These are phyloP conservation scores for Bothrops jararaca DNA, from an alignment of 2,113 vertebrate genomes.

Conservation along the genomic window DNA sequence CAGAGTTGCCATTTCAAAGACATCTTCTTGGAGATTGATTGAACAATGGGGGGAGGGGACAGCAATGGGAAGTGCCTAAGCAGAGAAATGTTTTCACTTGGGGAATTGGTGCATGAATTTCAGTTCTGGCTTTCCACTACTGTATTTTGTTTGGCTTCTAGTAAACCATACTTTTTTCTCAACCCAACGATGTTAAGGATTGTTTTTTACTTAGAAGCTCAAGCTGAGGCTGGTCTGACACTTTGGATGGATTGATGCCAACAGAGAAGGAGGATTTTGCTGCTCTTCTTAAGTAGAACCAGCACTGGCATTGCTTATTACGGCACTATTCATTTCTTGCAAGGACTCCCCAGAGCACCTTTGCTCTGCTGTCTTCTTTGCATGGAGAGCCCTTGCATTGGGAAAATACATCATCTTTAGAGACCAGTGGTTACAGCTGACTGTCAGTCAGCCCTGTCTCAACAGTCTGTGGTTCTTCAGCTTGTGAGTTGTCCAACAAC, in stretches of 20 bases:
- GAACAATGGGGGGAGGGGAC: not conserved
- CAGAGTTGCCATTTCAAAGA: not conserved
- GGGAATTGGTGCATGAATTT: not conserved
- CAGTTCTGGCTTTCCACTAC: not conserved
- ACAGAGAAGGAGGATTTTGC: not conserved
- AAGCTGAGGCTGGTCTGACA: not conserved
- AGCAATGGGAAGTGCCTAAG: not conserved
- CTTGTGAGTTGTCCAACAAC: not conserved
- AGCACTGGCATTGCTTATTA: not conserved
- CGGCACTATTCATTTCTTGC: not conserved
- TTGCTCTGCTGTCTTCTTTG: not conserved
- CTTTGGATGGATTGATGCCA: not conserved
- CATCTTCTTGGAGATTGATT: not conserved
- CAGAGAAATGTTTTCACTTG: not conserved
- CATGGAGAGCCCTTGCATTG: not conserved
- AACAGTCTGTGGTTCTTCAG: not conserved
- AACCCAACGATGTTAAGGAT: not conserved
- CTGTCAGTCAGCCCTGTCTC: not conserved
- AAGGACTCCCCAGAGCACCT: not conserved
- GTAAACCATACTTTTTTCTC: not conserved
- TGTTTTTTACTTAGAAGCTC: not conserved
- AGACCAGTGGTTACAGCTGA: not conserved
- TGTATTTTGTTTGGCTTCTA: not conserved
- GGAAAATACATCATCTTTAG: not conserved
- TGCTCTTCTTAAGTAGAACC: not conserved